phyloP scores from a whole-genome alignment of 2,797 vertebrate species.

The Sciaenops ocellatus region DNA sequence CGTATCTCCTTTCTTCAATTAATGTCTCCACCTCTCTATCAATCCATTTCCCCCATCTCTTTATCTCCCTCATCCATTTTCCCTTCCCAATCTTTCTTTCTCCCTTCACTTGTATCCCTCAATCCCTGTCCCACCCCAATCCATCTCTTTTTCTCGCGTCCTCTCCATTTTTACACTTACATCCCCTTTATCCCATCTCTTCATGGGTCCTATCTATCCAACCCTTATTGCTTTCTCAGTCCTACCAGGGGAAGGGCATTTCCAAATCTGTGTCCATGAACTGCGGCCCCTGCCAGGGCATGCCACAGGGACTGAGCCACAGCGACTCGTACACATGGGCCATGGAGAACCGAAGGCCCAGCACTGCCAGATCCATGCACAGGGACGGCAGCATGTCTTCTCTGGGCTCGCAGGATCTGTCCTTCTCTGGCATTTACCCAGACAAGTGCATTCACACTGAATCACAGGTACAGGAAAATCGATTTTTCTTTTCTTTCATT shows the following conservation, averaged over 20 bases:
- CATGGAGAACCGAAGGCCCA: slow-evolving; percentile 85
- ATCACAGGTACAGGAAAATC: slow-evolving; percentile 71
- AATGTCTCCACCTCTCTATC: slow-evolving; percentile 58
- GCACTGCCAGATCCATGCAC: slow-evolving; percentile 46
- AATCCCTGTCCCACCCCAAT: slow-evolving; percentile 20
- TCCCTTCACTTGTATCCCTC: slow-evolving; percentile 28
- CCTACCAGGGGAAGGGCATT: slow-evolving; percentile 81
- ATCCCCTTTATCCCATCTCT: not conserved
- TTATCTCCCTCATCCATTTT: slow-evolving; percentile 61
- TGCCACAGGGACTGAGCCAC: slow-evolving; percentile 69
- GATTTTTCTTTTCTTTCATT: not conserved
- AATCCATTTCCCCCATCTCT: slow-evolving; percentile 33
- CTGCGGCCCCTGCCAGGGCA: slow-evolving; percentile 63
- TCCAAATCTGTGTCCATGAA: slow-evolving; percentile 79
- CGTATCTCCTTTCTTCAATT: slow-evolving; percentile 53
- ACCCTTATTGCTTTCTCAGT: slow-evolving; percentile 13
- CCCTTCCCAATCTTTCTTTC: slow-evolving; percentile 26
- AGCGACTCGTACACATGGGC: slow-evolving; percentile 91
- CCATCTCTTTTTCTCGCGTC: slow-evolving; percentile 34
- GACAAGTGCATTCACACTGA: slow-evolving; percentile 80
- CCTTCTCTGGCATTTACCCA: slow-evolving; percentile 66
- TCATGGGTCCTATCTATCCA: not conserved
- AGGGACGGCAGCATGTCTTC: slow-evolving; percentile 65
- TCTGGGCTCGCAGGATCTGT: slow-evolving; percentile 76
- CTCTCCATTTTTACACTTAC: slow-evolving; percentile 21